Conservation (phyloP, 1,140 invertebrate species). For the Cotesia chilonis region DNA sequence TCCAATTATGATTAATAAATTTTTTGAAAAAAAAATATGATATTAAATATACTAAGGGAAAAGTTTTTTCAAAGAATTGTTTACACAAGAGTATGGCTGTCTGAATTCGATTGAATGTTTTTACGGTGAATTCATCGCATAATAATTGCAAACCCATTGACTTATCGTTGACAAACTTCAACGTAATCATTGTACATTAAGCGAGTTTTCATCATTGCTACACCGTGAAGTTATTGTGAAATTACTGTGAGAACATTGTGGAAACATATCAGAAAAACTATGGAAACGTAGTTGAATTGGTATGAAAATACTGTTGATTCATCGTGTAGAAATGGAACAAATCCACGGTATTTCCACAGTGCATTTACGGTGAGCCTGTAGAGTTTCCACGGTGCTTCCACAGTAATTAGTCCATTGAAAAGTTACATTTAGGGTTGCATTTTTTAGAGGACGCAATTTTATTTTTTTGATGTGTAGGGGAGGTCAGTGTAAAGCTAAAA, state of each 20-base stretch:
- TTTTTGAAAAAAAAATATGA: too few species aligned
- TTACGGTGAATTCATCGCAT: neutral
- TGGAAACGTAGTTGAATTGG: neutral
- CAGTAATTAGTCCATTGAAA: neutral
- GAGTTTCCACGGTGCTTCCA: neutral
- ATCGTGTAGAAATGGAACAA: too few species aligned
- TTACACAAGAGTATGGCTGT: too few species aligned
- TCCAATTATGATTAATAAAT: too few species aligned
- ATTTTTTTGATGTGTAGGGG: too few species aligned
- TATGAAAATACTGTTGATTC: neutral
- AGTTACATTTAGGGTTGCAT: too few species aligned
- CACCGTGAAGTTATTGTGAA: neutral
- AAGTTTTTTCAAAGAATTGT: too few species aligned
- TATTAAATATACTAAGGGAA: too few species aligned
- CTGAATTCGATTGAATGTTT: too few species aligned
- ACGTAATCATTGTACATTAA: neutral
- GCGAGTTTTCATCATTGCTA: neutral
- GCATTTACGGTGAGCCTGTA: neutral
- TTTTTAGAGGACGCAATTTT: too few species aligned
- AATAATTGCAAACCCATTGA: conserved; percentile 4
- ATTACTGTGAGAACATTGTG: neutral
- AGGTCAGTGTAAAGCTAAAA: too few species aligned
- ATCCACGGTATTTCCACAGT: too few species aligned
- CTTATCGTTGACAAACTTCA: neutral
- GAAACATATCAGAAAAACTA: neutral